Base-by-base conservation (phyloP, 2,888 invertebrate genomes). In the Blastobasis lacticolella region DNA sequence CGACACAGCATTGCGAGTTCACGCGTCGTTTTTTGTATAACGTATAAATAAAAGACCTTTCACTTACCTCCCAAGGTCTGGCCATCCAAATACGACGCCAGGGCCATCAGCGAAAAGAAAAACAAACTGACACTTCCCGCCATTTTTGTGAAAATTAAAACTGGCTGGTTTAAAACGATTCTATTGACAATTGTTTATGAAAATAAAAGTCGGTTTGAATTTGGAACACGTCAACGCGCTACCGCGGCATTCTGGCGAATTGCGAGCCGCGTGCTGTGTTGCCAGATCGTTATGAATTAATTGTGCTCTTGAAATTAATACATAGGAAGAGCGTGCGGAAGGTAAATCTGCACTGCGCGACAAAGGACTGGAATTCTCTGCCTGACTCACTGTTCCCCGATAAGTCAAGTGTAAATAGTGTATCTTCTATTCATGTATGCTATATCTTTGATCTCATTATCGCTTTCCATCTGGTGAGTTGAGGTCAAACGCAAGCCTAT, bases 1-100 rank as follows among this genome's bases (percentile, higher is more conserved):
- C 23, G 23, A 23, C 23, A 23, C 23, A 23, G 23, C 23, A 2
- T 23, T 1, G 23, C 23, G 2, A 23, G 23, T 23, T 23, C 23
- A 23, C 23, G 23, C 23, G 23, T 23, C 3, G 23, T 23, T 23
- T 23, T 23, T 23, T 23, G 23, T 23, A 23, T 2, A 23, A 23
- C 23, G 23, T 23, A 42, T 38, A 38, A 62, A 58, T 71, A 69
- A 73, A 69, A 66, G 65, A 50, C 83, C 84, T 84, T 84, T 86
- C 83, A 84, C 86, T 86, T 58, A 85, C 85, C 86, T 51, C 75
- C 72, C 81, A 83, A 81, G 77, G 81, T 80, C 64, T 84, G 83
- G 50, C 78, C 82, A 55, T 77, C 73, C 61, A 78, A 62, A 54
- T 77, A 70, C 49, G 74, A 63, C 54, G 72, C 71, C 65, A 76